Evolutionary conservation across 2,888 invertebrate genomes (phyloP), one percentile per base, ranked within the genome.

Genomic region (Drosophila mulleri): DNA sequence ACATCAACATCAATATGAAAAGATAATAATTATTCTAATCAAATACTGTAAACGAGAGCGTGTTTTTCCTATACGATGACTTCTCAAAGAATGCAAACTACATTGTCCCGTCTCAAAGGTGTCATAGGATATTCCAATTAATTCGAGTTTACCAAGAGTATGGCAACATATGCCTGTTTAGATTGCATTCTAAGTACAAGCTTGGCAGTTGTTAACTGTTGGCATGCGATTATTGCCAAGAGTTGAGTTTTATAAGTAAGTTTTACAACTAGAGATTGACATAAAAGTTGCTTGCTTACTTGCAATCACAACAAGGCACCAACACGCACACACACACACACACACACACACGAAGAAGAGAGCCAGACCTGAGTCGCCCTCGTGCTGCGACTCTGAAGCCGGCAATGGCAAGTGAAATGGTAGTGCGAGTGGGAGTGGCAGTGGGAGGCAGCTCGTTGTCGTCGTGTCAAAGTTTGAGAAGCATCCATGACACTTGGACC

Each of bases 401-500:
- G 26, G 8, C 42, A 67, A 56, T 54, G 20, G 44, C 44, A 20
- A 26, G 16, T 23, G 42, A 2, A 9, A 2, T 9, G 9, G 8
- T 2, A 41, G 6, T n/a, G 39, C n/a, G 7, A 8, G n/a, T 41
- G 41, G 41, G 18, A 0, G 9, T 42, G 35, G 5, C 35, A 57
- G 48, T 54, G 47, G 50, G 18, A 50, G 50, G 45, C 50, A 54
- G 37, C 48, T 39, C 68, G 68, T 26, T 26, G 26, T 29, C 35
- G 59, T 67, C 65, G 72, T 78, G 76, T 81, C 79, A 82, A 80
- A 83, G 83, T 80, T 82, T 80, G 75, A 78, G 72, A 37, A 71
- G 78, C 78, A 80, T 67, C 78, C 84, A 82, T 87, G 84, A 89
- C 76, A 80, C 70, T 83, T 83, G 83, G 82, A 82, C 82, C 89